Percentiles rank a stretch among this genome's conserved stretches.
Evolutionary conservation across 2,797 vertebrate species (phyloP).

Genomic region (Peromyscus melanophrys): DNA sequence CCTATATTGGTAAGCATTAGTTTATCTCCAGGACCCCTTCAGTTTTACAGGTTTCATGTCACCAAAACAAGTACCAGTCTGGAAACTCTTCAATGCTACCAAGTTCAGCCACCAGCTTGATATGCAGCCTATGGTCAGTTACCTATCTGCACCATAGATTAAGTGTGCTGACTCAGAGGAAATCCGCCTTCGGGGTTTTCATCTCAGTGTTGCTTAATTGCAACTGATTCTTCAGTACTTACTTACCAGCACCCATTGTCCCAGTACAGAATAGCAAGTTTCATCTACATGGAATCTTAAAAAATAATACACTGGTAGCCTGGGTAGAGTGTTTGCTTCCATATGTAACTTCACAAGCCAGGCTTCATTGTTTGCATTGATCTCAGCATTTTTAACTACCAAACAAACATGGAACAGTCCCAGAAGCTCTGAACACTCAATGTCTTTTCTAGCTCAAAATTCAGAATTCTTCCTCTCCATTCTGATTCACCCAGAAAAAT

Average conservation of each 20-base stretch:
- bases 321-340: neutral
- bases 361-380: no score
- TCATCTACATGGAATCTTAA: neutral
- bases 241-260: neutral
- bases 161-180: neutral
- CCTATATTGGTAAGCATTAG: neutral
- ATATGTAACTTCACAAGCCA: neutral
- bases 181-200: neutral
- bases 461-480: neutral
- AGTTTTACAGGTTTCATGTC: neutral
- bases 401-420: neutral
- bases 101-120: neutral
- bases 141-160: neutral
- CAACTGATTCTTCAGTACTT: neutral
- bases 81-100: neutral
- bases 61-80: neutral
- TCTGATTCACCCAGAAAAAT: neutral
- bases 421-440: neutral
- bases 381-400: neutral
- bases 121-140: neutral
- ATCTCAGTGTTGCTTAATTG: neutral
- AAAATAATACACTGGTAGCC: neutral
- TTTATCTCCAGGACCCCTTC: neutral
- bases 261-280: neutral
- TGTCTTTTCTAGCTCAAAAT: neutral